A percentile compares a stretch with the other conserved stretches of the same genome.
phyloP scores from a whole-genome alignment of 2,888 invertebrate species.

The Patella pellucida region DNA sequence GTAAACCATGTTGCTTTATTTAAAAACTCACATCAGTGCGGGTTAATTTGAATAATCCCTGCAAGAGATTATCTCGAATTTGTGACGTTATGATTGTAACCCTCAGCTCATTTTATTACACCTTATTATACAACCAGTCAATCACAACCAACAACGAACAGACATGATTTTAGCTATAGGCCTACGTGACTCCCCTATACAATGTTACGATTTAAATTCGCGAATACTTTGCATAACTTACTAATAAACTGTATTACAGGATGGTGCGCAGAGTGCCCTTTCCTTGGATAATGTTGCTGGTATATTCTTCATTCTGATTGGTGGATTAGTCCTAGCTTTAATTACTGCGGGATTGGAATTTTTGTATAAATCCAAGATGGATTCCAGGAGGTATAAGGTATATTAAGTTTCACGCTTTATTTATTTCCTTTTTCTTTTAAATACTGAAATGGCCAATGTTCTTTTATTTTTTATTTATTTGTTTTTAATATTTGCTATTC shows the following conservation, averaged over 20 bases:
- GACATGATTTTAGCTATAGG: too few species aligned
- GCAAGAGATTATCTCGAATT: neutral
- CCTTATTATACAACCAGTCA: too few species aligned
- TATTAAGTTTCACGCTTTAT: neutral
- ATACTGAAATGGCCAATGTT: too few species aligned
- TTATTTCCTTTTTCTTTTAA: too few species aligned
- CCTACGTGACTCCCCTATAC: too few species aligned
- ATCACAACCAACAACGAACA: too few species aligned
- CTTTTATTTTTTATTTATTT: neutral
- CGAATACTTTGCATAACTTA: too few species aligned
- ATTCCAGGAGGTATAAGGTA: constrained; percentile 67
- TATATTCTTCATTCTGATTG: constrained; percentile 97
- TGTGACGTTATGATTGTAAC: too few species aligned
- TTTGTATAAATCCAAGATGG: constrained; percentile 82
- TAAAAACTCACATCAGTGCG: neutral
- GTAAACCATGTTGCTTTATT: neutral
- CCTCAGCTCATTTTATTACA: too few species aligned
- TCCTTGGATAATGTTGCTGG: constrained; percentile 97
- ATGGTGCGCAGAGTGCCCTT: constrained; percentile 77
- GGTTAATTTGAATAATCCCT: neutral
- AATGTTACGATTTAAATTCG: too few species aligned
- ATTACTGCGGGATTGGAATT: constrained; percentile 94
- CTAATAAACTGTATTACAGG: constrained; percentile 73
- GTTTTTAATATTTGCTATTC: too few species aligned
- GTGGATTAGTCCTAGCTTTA: constrained; percentile 90